phyloP scores from a whole-genome alignment of 2,797 vertebrate species.

The Cirrhinus molitorella region DNA sequence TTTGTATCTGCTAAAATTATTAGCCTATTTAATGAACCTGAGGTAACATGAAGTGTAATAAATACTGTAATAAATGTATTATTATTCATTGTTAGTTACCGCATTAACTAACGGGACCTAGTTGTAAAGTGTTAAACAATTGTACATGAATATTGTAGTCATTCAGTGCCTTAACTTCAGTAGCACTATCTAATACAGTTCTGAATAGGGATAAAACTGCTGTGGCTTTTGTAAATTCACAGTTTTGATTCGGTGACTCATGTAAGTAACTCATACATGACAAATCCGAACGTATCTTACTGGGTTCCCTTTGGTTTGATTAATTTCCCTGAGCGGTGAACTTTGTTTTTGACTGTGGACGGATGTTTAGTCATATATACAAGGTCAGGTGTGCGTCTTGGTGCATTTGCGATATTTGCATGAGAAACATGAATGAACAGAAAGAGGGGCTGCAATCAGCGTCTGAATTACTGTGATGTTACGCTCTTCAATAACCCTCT shows the following conservation, averaged over 20 bases:
- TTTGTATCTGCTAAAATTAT: not conserved
- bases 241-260: not conserved
- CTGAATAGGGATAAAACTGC: not conserved
- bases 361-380: not conserved
- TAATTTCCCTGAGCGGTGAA: slow-evolving; percentile 7
- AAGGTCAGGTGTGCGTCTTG: slow-evolving; percentile 25
- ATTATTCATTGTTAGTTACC: not conserved
- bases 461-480: slow-evolving; percentile 45
- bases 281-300: not conserved
- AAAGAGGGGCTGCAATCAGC: slow-evolving; percentile 37
- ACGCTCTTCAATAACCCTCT: slow-evolving; percentile 40
- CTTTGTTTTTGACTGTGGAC: not conserved
- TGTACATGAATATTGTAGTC: not conserved
- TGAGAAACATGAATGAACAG: slow-evolving; percentile 37
- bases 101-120: not conserved
- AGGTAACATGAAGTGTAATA: not conserved
- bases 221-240: not conserved
- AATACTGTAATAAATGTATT: not conserved
- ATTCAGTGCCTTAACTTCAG: not conserved
- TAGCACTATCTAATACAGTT: not conserved
- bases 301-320: slow-evolving; percentile 13
- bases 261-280: not conserved
- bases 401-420: slow-evolving; percentile 26
- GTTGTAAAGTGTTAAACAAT: not conserved
- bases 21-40: not conserved